Conservation (phyloP, 2,797 vertebrate species). For the Periparus ater region DNA sequence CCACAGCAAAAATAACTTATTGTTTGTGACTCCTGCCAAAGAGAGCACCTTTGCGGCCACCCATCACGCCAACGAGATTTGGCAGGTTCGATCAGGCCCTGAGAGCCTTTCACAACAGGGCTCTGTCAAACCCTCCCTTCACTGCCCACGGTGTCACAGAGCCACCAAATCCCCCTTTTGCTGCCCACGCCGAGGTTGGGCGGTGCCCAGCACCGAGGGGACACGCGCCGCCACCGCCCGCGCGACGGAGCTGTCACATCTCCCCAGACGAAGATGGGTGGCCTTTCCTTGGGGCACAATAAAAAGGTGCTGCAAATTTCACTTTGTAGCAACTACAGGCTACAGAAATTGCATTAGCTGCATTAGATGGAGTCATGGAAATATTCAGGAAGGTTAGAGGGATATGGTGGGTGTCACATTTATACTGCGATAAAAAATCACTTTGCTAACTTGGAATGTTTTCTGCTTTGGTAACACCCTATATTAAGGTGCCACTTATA, state of each 20-base stretch:
- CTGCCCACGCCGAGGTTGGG: slow-evolving; percentile 62
- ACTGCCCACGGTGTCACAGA: slow-evolving; percentile 31
- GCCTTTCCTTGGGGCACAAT: slow-evolving; percentile 70
- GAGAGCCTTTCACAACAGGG: slow-evolving; percentile 81
- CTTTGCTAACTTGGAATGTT: slow-evolving; percentile 75
- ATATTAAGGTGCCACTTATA: slow-evolving; percentile 79
- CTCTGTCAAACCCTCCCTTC: slow-evolving; percentile 72
- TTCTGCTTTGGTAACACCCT: slow-evolving; percentile 75
- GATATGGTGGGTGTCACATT: slow-evolving; percentile 67
- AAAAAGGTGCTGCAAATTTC: slow-evolving; percentile 72
- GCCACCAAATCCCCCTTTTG: slow-evolving; percentile 25
- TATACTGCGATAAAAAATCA: slow-evolving; percentile 77
- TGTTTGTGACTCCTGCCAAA: slow-evolving; percentile 85
- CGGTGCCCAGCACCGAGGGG: slow-evolving; percentile 70
- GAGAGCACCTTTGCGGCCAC: slow-evolving; percentile 84
- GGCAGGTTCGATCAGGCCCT: slow-evolving; percentile 81
- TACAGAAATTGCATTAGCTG: slow-evolving; percentile 75
- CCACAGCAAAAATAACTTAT: slow-evolving; percentile 79
- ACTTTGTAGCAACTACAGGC: slow-evolving; percentile 69
- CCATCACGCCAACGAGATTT: slow-evolving; percentile 82
- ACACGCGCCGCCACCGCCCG: neutral
- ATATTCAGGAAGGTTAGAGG: slow-evolving; percentile 69
- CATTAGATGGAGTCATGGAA: slow-evolving; percentile 72
- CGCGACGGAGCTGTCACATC: slow-evolving; percentile 30
- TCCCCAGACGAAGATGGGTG: neutral